These are phyloP conservation scores for Lepus europaeus DNA, from an alignment of 2,113 vertebrate species.

Conservation along the genomic window DNA sequence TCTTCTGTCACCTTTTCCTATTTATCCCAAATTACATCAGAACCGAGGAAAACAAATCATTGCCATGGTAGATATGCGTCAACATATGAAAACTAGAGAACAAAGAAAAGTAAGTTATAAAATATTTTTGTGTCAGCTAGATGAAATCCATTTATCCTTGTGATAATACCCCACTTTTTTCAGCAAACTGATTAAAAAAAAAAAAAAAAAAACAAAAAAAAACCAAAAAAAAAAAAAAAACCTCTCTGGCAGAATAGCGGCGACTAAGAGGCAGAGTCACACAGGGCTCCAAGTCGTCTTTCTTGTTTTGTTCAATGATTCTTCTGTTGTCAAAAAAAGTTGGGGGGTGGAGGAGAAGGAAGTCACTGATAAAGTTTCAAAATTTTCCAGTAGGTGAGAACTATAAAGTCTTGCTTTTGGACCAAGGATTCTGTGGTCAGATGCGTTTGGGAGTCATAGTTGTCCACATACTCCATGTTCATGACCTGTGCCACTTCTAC, in stretches of 20 bases:
- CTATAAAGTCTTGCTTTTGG: background rate
- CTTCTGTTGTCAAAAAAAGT: background rate
- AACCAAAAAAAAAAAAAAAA: background rate
- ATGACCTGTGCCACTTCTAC: background rate
- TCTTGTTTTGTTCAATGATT: background rate
- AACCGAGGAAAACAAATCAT: background rate
- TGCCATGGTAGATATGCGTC: background rate
- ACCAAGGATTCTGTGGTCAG: background rate
- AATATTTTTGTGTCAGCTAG: background rate
- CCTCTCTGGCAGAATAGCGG: background rate
- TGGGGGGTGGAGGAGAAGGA: background rate
- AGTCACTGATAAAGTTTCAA: background rate
- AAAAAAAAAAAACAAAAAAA: background rate
- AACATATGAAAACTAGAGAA: background rate
- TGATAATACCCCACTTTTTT: conserved; percentile 2
- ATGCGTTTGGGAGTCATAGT: background rate
- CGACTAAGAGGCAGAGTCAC: background rate
- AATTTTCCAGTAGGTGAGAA: background rate
- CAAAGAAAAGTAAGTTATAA: background rate
- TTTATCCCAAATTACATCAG: conserved; percentile 33
- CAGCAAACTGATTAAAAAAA: background rate
- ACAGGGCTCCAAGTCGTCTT: background rate
- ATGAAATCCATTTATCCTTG: background rate
- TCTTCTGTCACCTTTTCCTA: background rate
- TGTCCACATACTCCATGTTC: background rate